Base-by-base conservation (phyloP, 2,888 invertebrate species). In the Sepiola atlantica region DNA sequence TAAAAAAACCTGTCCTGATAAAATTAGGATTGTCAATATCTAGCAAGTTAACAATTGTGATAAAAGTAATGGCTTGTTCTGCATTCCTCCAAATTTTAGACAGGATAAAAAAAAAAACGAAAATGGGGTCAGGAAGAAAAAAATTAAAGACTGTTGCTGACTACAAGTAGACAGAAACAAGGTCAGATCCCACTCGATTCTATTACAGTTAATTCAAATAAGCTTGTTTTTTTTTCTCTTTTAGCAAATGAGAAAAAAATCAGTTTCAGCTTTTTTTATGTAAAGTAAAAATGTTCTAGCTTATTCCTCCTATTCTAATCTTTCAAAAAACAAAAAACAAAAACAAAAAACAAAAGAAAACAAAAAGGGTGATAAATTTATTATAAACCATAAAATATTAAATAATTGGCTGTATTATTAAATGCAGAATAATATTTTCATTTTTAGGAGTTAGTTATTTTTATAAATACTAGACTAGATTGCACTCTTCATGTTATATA, bases 131-230 rank as follows among this genome's bases (percentile, higher is more conserved):
- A 77, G n/a, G n/a, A 77, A 32, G 21, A n/a, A 3, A 45, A 77
- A 77, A 77, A 77, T 77, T 77, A 14, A n/a, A 77, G 4, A 32
- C 8, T n/a, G 12, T 32, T n/a, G 14, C n/a, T 16, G 16, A 77
- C 16, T 77, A n/a, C n/a, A 77, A 77, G 77, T 77, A 16, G 45
- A 45, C 77, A 61, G 10, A 8, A 10, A 28, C 8, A 21, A 61
- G 24, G 61, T 10, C 14, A 32, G 12, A 77, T 14, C 14, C n/a
- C n/a, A 77, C 77, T 77, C 45, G 45, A 77, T 77, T 77, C n/a
- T 77, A 77, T 77, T 77, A 77, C 77, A n/a, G n/a, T 77, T n/a
- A 77, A 77, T 14, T 77, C 77, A 77, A 77, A 77, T 77, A 77
- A n/a, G n/a, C 77, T n/a, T n/a, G 16, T n/a, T 77, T 61, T 61